A percentile compares a stretch with the other conserved stretches of the same genome.
phyloP scores from a whole-genome alignment of 2,888 invertebrate species.

The Teleogryllus oceanicus region DNA sequence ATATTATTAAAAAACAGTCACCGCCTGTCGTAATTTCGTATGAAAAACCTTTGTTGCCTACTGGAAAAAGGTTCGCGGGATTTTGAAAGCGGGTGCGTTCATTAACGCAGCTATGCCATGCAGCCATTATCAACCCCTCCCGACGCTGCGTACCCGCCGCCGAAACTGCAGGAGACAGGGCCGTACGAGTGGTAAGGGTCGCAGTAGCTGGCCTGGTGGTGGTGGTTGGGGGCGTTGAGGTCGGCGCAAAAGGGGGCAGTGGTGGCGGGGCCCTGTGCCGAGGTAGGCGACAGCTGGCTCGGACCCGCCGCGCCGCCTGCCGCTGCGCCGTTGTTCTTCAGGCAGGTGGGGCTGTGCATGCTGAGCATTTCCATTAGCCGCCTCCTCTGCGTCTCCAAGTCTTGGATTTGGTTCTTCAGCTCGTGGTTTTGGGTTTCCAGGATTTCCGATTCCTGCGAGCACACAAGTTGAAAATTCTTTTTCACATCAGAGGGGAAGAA shows the following conservation, averaged over 20 bases:
- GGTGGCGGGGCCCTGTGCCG: conserved; percentile 20
- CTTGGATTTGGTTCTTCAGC: conserved; percentile 77
- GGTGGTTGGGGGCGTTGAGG: background rate
- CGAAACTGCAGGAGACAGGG: conserved; percentile 19
- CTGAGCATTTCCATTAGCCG: conserved; percentile 76
- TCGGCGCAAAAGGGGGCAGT: conserved; percentile 21
- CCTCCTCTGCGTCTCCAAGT: conserved; percentile 73
- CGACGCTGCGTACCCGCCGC: conserved; percentile 34
- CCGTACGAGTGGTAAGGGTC: conserved; percentile 23
- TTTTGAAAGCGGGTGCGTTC: background rate
- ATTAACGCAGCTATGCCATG: conserved; percentile 30
- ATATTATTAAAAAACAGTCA: background rate
- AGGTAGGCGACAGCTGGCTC: conserved; percentile 12
- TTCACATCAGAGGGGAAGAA: background rate
- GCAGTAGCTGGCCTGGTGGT: conserved; percentile 24
- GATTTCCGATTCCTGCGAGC: conserved; percentile 69
- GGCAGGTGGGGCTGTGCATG: conserved; percentile 68
- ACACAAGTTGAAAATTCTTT: background rate
- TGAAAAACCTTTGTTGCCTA: background rate
- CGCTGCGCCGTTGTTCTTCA: conserved; percentile 50
- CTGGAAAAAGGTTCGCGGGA: background rate
- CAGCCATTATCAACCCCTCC: conserved; percentile 52
- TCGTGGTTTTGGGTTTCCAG: conserved; percentile 81
- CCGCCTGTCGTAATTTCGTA: background rate
- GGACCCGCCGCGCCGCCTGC: conserved; percentile 12